These are phyloP conservation scores for Ophion slaviceki DNA, from an alignment of 2,888 invertebrate genomes.

Conservation along the genomic window DNA sequence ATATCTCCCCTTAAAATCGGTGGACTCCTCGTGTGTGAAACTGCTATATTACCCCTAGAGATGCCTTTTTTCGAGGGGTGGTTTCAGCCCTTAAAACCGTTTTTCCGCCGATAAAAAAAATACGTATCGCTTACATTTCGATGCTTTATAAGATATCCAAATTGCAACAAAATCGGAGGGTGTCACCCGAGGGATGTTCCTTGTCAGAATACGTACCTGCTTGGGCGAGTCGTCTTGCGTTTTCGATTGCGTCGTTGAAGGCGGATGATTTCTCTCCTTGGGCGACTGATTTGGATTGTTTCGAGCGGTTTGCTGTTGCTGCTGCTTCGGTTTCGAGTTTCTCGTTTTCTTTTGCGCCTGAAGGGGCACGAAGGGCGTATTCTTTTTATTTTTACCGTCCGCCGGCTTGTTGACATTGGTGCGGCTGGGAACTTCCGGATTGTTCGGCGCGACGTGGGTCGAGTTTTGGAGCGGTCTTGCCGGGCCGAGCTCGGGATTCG, in stretches of 20 bases:
- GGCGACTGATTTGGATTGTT: conserved; percentile 57
- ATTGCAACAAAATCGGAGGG: too few relatives aligned
- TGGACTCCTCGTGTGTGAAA: too few relatives aligned
- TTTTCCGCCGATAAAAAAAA: too few relatives aligned
- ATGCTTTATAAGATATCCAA: too few relatives aligned
- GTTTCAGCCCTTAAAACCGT: too few relatives aligned
- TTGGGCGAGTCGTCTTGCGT: conserved; percentile 53
- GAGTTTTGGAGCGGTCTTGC: conserved; percentile 46
- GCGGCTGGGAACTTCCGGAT: conserved; percentile 20
- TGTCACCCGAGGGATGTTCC: too few relatives aligned
- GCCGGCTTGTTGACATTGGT: conserved; percentile 81
- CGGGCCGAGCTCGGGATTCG: conserved; percentile 52
- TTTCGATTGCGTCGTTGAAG: conserved; percentile 42
- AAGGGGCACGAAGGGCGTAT: conserved; percentile 85
- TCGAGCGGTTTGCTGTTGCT: conserved; percentile 47
- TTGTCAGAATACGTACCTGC: conserved; percentile 41
- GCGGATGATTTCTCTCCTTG: conserved; percentile 49
- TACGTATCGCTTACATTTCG: too few relatives aligned
- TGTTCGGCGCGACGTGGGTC: conserved; percentile 24
- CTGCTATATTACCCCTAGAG: too few relatives aligned
- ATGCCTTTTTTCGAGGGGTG: too few relatives aligned
- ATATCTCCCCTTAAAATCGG: too few relatives aligned
- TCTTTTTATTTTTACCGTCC: conserved; percentile 68
- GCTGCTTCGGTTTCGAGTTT: conserved; percentile 57
- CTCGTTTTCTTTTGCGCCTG: conserved; percentile 85